phyloP scores from a whole-genome alignment of 2,113 vertebrate species.

The Tachysurus fulvidraco region DNA sequence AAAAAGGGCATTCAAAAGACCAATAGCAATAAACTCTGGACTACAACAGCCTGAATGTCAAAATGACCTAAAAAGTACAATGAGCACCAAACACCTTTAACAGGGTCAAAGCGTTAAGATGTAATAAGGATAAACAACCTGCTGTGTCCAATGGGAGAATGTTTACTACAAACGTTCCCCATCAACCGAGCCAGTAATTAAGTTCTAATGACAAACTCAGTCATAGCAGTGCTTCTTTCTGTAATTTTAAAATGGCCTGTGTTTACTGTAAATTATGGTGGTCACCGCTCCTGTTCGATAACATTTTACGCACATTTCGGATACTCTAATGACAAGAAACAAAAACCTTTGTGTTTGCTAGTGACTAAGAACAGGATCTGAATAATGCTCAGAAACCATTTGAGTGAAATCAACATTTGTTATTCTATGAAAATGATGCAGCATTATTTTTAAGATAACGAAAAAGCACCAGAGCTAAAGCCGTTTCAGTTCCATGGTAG shows the following conservation, averaged over 20 bases:
- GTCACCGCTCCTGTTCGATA: background rate
- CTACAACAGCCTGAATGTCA: background rate
- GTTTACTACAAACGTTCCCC: background rate
- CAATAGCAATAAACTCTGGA: background rate
- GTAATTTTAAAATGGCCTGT: background rate
- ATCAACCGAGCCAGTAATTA: background rate
- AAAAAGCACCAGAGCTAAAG: background rate
- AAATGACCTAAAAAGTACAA: background rate
- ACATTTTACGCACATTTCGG: background rate
- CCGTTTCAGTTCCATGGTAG: background rate
- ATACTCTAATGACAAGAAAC: background rate
- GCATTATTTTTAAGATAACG: background rate
- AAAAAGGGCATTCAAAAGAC: no score
- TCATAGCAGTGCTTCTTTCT: background rate
- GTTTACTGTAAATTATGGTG: background rate
- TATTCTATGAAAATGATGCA: background rate
- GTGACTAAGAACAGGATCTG: background rate
- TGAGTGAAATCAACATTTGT: background rate
- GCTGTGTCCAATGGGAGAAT: background rate
- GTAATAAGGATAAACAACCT: background rate
- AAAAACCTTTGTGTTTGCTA: background rate
- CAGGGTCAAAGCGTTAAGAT: no score
- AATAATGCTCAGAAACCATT: background rate
- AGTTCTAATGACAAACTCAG: background rate
- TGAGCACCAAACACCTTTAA: no score